A percentile compares a stretch with the other conserved stretches of the same genome.
phyloP scores from a whole-genome alignment of 1,140 invertebrate species.

The Drosophila parabipectinata region DNA sequence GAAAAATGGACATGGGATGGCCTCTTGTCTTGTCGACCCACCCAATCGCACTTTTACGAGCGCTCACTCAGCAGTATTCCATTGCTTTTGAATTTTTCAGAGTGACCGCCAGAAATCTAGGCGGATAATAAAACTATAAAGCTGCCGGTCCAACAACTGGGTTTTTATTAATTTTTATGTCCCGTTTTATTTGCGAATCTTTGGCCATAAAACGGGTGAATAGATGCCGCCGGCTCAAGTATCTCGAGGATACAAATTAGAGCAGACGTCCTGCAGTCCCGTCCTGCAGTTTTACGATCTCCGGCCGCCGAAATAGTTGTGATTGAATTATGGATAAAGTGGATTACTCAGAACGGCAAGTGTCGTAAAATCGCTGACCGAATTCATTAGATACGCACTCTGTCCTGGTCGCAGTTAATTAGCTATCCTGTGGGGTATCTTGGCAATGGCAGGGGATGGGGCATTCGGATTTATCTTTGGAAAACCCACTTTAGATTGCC shows the following conservation, averaged over 20 bases:
- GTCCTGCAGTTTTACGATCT: conserved; percentile 63
- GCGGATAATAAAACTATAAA: conserved; percentile 79
- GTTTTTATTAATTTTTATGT: conserved; percentile 80
- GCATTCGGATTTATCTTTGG: conserved; percentile 50
- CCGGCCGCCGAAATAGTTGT: conserved; percentile 52
- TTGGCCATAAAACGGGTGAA: conserved; percentile 70
- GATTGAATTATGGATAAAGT: conserved; percentile 83
- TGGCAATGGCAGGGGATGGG: neutral
- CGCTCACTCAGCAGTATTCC: conserved; percentile 66
- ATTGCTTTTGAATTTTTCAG: conserved; percentile 59
- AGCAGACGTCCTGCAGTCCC: conserved; percentile 35
- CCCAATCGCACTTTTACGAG: conserved; percentile 61
- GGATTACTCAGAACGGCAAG: conserved; percentile 54
- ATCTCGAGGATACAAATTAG: conserved; percentile 62
- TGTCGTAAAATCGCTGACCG: conserved; percentile 69
- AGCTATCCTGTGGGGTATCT: conserved; percentile 33
- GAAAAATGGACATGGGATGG: conserved; percentile 32
- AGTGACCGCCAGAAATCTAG: conserved; percentile 53
- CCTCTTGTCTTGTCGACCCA: conserved; percentile 20
- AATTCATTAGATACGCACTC: conserved; percentile 68
- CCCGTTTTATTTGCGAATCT: conserved; percentile 60
- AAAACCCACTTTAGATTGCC: conserved; percentile 73
- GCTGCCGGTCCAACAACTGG: conserved; percentile 17
- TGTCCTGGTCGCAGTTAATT: conserved; percentile 54
- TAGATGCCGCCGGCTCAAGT: conserved; percentile 20